Conservation (phyloP, 2,888 invertebrate species). For the Drosophila austrosaltans region DNA sequence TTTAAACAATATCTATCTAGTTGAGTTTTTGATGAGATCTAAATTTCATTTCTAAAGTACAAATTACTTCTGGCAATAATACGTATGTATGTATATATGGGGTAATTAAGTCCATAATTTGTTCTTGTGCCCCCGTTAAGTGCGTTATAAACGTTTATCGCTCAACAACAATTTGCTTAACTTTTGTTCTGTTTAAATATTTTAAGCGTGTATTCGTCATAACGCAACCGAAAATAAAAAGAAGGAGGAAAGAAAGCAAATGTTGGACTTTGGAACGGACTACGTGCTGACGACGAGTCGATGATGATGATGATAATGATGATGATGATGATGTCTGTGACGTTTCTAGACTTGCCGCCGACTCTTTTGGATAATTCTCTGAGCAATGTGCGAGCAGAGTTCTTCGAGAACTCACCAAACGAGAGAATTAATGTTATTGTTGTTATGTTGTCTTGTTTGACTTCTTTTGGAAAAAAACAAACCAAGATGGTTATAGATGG, state of each 20-base stretch:
- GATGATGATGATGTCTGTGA: neutral
- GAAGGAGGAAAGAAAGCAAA: conserved; percentile 1
- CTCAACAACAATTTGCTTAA: neutral
- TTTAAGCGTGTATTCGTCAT: conserved; percentile 16
- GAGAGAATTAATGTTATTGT: neutral
- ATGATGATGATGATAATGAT: neutral
- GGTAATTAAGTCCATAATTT: too few relatives aligned
- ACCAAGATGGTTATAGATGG: too few relatives aligned
- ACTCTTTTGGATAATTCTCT: conserved; percentile 10
- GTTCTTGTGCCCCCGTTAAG: conserved; percentile 7
- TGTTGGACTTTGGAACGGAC: conserved; percentile 15
- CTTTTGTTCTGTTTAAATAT: conserved; percentile 5
- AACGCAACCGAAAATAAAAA: neutral
- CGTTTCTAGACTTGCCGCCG: conserved; percentile 1
- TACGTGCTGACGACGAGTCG: neutral
- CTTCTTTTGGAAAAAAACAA: too few relatives aligned
- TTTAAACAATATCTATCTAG: too few relatives aligned
- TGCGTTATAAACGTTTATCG: conserved; percentile 6
- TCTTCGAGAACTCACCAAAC: neutral
- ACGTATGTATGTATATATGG: neutral
- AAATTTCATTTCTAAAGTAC: neutral
- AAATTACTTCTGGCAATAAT: neutral
- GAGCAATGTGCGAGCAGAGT: neutral
- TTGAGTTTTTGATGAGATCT: too few relatives aligned
- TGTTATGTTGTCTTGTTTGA: too few relatives aligned